phyloP scores from a whole-genome alignment of 2,888 invertebrate species.

The Spatulosminthurus flaviceps region DNA sequence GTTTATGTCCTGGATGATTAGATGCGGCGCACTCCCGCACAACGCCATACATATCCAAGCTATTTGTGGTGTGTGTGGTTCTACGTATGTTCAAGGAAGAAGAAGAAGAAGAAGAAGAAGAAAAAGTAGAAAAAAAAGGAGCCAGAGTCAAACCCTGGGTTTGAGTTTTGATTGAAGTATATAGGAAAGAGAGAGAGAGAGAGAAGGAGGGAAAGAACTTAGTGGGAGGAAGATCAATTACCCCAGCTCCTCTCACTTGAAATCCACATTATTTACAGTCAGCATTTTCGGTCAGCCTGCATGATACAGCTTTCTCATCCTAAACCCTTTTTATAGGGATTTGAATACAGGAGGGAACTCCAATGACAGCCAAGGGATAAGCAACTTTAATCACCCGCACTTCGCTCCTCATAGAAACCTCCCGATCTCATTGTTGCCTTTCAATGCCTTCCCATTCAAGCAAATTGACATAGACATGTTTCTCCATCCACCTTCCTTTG shows the following conservation, averaged over 20 bases:
- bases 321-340: neutral
- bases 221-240: constrained; percentile 1
- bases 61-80: constrained; percentile 9
- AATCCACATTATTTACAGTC: constrained; percentile 25
- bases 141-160: neutral
- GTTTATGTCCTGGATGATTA: constrained; percentile 26
- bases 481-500: constrained; percentile 4
- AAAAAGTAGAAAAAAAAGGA: neutral
- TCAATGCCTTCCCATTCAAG: neutral
- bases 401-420: neutral
- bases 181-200: neutral
- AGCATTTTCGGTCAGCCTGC: constrained; percentile 20
- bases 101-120: no score
- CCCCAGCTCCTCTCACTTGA: constrained; percentile 2
- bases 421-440: neutral
- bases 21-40: neutral
- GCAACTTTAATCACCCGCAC: constrained; percentile 24
- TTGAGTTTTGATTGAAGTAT: neutral
- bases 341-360: neutral
- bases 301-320: neutral
- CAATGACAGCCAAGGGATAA: neutral
- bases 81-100: neutral
- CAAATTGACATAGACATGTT: neutral
- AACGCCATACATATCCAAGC: neutral
- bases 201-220: neutral